Percentiles rank a stretch among this genome's conserved stretches.
These are phyloP conservation scores for Ailurus styani DNA, from an alignment of 2,113 vertebrate species.

Conservation along the genomic window DNA sequence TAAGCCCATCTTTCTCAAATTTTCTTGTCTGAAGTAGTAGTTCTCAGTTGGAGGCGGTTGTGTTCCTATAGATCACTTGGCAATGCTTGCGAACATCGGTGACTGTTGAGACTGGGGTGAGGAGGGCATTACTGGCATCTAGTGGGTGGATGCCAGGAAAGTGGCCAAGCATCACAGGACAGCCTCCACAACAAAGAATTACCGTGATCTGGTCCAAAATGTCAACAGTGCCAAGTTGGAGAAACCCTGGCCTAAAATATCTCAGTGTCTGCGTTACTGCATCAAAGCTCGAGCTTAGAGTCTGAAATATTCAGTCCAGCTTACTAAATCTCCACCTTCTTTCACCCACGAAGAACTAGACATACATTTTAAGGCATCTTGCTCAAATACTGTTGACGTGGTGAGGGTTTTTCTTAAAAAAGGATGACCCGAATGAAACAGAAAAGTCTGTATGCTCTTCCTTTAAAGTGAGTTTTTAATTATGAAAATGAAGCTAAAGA, in stretches of 20 bases:
- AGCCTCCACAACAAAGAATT: not conserved
- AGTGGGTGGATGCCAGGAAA: not conserved
- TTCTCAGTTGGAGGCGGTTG: not conserved
- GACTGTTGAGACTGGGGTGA: not conserved
- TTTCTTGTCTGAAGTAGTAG: not conserved
- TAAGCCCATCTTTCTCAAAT: not conserved
- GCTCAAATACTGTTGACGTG: not conserved
- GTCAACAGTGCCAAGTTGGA: not conserved
- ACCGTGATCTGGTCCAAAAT: not conserved
- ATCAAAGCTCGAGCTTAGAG: not conserved
- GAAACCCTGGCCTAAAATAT: not conserved
- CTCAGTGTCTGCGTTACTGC: not conserved
- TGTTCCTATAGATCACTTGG: not conserved
- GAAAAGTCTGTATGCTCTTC: not conserved
- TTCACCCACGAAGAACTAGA: not conserved
- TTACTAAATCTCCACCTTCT: not conserved
- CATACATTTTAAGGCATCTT: not conserved
- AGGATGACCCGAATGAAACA: not conserved
- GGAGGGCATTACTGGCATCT: not conserved
- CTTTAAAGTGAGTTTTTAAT: slow-evolving; percentile 28
- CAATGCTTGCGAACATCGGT: not conserved
- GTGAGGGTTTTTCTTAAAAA: not conserved
- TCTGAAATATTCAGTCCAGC: not conserved
- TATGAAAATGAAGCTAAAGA: slow-evolving; percentile 18
- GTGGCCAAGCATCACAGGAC: not conserved